Base-by-base conservation (phyloP, 2,113 vertebrate species). In the Peromyscus californicus region DNA sequence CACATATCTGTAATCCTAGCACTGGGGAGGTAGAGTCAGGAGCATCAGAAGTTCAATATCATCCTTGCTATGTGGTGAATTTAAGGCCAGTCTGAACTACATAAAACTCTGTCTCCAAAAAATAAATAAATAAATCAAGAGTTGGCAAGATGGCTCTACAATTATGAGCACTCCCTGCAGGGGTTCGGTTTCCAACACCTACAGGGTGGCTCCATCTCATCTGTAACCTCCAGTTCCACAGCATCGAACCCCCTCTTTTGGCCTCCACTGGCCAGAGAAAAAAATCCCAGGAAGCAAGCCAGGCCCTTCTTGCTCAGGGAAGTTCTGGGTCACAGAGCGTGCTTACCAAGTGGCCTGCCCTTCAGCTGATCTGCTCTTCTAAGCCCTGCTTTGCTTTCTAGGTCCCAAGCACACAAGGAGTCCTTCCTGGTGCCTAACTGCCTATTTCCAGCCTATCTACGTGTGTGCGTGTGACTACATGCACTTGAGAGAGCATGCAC, bases 351-450 rank as follows among this genome's bases (percentile, higher is more conserved):
- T 16, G 3, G 26, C 16, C 19, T 3, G 85, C 42, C 74, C 51
- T 13, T 22, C 42, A 33, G 54, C 31, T 11, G n/a, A 42, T 51
- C n/a, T n/a, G 42, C 36, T 86, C 83, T 26, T 22, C 51, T 8
- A 45, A 51, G 39, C 7, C 11, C 7, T 59, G 29, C 2, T 29
- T 3, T 74, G n/a, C 69, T 69, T 85, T 74, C 21, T 16, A 65
- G 69, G 48, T 39, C 17, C 15, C 10, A 6, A 0, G 24, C 13
- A 86, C 4, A 36, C 4, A 17, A 22, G 5, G 21, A 0, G 15
- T 26, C 29, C 6, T 16, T 48, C 45, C 48, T 29, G 0, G 11
- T 57, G 70, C 16, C 78, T 1, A 11, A 31, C 70, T 36, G 48
- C 70, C 29, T 10, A 39, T 6, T 42, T 21, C 75, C 24, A 17